Evolutionary conservation across 2,113 vertebrate genomes (phyloP).

Genomic region (Muscicapa adusta): DNA sequence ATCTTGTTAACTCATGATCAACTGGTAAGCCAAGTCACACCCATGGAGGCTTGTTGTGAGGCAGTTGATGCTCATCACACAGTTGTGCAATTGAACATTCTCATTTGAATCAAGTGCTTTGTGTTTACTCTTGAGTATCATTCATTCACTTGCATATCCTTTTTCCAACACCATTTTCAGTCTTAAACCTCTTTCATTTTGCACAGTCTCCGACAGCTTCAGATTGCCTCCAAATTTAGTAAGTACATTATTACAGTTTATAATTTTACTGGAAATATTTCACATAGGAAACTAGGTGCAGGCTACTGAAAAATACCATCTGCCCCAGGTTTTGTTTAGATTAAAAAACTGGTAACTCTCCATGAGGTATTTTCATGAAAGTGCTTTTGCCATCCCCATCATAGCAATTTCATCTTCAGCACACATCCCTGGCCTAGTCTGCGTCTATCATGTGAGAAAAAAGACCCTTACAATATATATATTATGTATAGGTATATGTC

Average conservation of each 20-base stretch:
- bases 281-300: background rate
- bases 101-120: background rate
- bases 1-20: background rate
- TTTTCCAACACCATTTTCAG: background rate
- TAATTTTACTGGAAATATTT: background rate
- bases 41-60: background rate
- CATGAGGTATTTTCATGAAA: background rate
- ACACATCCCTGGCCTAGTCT: background rate
- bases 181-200: background rate
- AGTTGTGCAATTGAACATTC: background rate
- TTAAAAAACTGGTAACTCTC: background rate
- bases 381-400: background rate
- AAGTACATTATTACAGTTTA: background rate
- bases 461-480: background rate
- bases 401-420: background rate
- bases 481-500: background rate
- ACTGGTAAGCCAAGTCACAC: background rate
- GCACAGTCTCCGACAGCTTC: background rate
- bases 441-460: background rate
- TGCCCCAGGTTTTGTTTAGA: background rate
- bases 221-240: background rate
- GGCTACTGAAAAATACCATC: background rate
- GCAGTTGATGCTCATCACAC: background rate
- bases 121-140: background rate
- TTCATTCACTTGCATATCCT: background rate